Percentiles rank a stretch among this genome's conserved stretches.
phyloP scores from a whole-genome alignment of 2,888 invertebrate species.

The Chloroclysta siterata region DNA sequence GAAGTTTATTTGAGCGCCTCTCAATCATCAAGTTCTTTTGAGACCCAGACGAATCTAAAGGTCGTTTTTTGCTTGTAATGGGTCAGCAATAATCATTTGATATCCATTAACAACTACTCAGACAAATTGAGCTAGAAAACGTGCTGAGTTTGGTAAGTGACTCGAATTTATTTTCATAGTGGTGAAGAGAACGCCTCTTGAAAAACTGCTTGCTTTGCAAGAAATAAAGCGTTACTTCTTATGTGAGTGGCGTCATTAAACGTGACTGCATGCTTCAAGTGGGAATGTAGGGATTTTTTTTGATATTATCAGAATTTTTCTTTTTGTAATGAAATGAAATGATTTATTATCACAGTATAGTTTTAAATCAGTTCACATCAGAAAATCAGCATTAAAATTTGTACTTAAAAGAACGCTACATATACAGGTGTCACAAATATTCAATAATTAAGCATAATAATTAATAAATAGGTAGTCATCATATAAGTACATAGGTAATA shows the following conservation, averaged over 20 bases:
- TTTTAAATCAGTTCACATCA: too few species aligned
- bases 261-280: neutral
- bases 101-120: conserved; percentile 38
- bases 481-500: too few species aligned
- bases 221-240: neutral
- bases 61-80: conserved; percentile 21
- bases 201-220: conserved; percentile 7
- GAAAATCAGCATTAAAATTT: too few species aligned
- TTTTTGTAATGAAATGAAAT: too few species aligned
- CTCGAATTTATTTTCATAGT: conserved; percentile 23
- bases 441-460: too few species aligned
- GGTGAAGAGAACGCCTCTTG: conserved; percentile 4
- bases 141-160: conserved; percentile 28
- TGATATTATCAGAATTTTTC: neutral
- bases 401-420: too few species aligned
- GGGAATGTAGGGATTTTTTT: too few species aligned
- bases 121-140: conserved; percentile 30
- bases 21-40: conserved; percentile 1
- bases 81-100: conserved; percentile 34
- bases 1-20: neutral
- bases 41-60: conserved; percentile 8
- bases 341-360: too few species aligned
- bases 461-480: too few species aligned
- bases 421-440: too few species aligned
- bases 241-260: neutral